Evolutionary conservation across 1,140 invertebrate species (phyloP), one percentile per base, ranked within the genome.

Genomic region (Thrips palmi): DNA sequence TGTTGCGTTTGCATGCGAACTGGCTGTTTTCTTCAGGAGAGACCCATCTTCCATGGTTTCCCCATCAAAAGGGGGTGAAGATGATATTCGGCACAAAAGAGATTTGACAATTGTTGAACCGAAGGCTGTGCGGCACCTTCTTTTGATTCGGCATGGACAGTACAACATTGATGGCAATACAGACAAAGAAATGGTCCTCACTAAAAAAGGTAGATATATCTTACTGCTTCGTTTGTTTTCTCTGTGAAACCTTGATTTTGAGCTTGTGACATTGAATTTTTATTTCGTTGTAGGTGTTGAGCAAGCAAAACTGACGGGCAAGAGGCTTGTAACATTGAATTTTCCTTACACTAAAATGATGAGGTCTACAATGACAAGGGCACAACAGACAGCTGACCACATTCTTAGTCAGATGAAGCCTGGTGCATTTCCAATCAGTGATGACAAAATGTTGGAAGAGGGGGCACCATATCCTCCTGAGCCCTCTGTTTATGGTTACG

Each of bases 401-500:
- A 50, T 52, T 30, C 40, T 42, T 22, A 39, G 46, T 39, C 29
- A 10, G 38, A 44, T 45, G 10, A n/a, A n/a, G n/a, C 39, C 43
- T 0, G 30, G 56, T 42, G 49, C 75, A 30, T 56, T 67, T 14
- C 58, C 71, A 21, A 51, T 59, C 3, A 60, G 68, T 35, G 63
- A 76, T 45, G 76, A 74, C 52, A 67, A 77, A 41, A 62, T 93
- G 27, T 55, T 96, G n/a, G 71, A 86, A 51, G 91, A 97, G 61
- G 96, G 94, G 5, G 82, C 86, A 1, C 94, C 94, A 0, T 77
- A 91, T 49, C 88, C 88, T 5, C 89, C 89, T 0, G 92, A 97
- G 50, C 94, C 94, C 1, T 78, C 86, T 0, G 63, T 81, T 1
- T 74, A 75, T 2, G 67, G 73, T 50, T 97, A 89, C 87, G 76